Conservation (phyloP, 2,888 invertebrate genomes). For the Augiades crinisus region DNA sequence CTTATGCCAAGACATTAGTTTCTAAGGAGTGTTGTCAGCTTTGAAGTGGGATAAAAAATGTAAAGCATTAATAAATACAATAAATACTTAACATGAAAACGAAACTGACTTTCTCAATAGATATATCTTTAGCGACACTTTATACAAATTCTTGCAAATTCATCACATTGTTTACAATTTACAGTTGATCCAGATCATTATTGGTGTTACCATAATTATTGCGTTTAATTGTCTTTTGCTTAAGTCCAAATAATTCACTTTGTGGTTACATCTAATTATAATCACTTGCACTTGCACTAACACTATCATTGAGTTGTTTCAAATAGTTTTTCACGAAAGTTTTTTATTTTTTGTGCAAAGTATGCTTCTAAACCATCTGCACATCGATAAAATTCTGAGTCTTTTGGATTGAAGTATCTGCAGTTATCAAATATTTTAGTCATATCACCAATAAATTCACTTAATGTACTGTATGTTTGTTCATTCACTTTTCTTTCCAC, state of each 20-base stretch:
- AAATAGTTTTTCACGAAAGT: constrained; percentile 91
- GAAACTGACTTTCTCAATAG: constrained; percentile 57
- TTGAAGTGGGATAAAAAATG: constrained; percentile 49
- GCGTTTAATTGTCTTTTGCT: constrained; percentile 32
- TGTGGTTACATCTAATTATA: background rate
- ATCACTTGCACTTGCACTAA: constrained; percentile 54
- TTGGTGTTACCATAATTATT: constrained; percentile 33
- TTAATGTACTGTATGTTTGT: constrained; percentile 91
- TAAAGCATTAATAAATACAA: constrained; percentile 73
- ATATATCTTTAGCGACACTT: constrained; percentile 44
- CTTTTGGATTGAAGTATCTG: constrained; percentile 97
- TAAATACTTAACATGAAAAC: constrained; percentile 69
- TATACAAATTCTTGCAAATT: constrained; percentile 63
- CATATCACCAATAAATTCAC: constrained; percentile 98
- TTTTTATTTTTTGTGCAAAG: constrained; percentile 96
- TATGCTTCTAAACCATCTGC: constrained; percentile 97
- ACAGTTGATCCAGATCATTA: constrained; percentile 60
- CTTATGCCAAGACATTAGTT: constrained; percentile 50
- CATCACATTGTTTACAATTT: constrained; percentile 71
- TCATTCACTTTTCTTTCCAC: constrained; percentile 93
- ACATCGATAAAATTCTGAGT: constrained; percentile 97
- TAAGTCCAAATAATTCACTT: constrained; percentile 17
- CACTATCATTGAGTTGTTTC: constrained; percentile 80
- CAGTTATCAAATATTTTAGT: constrained; percentile 99
- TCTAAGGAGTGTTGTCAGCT: constrained; percentile 55